These are phyloP conservation scores for Drosophila antonietae DNA, from an alignment of 2,888 invertebrate genomes.

Conservation along the genomic window DNA sequence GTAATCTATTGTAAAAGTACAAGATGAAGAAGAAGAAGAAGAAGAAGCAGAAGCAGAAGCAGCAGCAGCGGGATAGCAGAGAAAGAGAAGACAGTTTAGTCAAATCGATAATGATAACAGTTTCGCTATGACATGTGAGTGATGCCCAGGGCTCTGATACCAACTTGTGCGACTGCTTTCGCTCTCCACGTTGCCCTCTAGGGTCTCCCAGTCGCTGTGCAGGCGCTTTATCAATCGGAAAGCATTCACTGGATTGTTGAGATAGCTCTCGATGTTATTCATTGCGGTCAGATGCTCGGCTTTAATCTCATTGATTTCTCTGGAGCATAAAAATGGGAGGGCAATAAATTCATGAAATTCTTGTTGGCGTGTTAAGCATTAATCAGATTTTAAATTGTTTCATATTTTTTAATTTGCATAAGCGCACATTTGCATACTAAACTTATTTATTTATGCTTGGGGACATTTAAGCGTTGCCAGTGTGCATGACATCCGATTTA, in stretches of 20 bases:
- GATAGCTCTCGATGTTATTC: constrained; percentile 90
- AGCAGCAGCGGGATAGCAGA: neutral
- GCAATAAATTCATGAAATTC: constrained; percentile 17
- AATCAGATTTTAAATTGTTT: constrained; percentile 47
- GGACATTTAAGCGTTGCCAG: constrained; percentile 14
- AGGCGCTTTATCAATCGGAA: constrained; percentile 96
- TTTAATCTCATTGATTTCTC: constrained; percentile 88
- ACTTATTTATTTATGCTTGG: constrained; percentile 20
- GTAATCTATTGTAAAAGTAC: constrained; percentile 86
- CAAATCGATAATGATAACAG: constrained; percentile 22
- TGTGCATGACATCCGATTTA: constrained; percentile 31
- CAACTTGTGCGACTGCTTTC: constrained; percentile 86
- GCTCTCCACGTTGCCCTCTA: constrained; percentile 89
- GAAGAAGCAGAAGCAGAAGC: neutral
- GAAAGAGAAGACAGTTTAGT: constrained; percentile 20
- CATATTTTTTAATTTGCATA: constrained; percentile 52
- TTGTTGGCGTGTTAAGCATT: constrained; percentile 22
- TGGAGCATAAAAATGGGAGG: constrained; percentile 37
- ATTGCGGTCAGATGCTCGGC: constrained; percentile 91
- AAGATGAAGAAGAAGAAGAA: too few relatives aligned
- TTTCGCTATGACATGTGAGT: constrained; percentile 12
- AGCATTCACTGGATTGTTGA: constrained; percentile 97
- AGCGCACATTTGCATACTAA: constrained; percentile 32
- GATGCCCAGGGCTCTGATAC: constrained; percentile 39
- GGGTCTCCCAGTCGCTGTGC: constrained; percentile 94